phyloP scores from a whole-genome alignment of 2,113 vertebrate species.

The Rhea pennata region DNA sequence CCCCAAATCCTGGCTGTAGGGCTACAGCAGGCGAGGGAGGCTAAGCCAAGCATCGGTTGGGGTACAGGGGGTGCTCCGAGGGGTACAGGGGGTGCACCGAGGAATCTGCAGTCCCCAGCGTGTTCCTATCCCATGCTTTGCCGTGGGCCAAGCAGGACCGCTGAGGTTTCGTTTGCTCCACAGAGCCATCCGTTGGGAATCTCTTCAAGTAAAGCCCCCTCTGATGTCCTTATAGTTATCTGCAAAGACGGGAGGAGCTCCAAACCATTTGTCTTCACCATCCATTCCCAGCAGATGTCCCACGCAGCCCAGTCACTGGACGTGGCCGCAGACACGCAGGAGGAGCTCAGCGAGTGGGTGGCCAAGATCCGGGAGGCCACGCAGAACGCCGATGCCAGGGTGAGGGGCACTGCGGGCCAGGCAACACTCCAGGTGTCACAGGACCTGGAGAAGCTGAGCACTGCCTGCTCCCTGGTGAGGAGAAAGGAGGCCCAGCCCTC shows the following conservation, averaged over 20 bases:
- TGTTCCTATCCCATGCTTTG: background rate
- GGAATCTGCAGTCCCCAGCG: background rate
- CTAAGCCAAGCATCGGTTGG: background rate
- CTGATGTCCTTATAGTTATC: slow-evolving; percentile 77
- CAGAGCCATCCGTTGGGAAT: slow-evolving; percentile 44
- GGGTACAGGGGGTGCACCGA: background rate
- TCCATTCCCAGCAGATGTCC: slow-evolving; percentile 81
- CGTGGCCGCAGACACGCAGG: slow-evolving; percentile 86
- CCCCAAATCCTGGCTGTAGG: background rate
- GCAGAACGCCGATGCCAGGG: slow-evolving; percentile 93
- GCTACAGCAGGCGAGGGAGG: background rate
- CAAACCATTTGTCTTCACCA: slow-evolving; percentile 92
- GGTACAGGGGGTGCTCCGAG: background rate
- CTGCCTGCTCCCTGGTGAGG: background rate
- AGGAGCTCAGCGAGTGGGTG: slow-evolving; percentile 96
- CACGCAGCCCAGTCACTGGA: slow-evolving; percentile 83
- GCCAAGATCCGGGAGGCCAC: slow-evolving; percentile 93
- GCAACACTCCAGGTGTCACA: background rate
- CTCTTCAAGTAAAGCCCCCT: slow-evolving; percentile 78
- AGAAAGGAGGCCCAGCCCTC: background rate
- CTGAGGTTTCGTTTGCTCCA: slow-evolving; percentile 24
- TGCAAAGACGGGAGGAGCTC: slow-evolving; percentile 91
- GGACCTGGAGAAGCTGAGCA: background rate
- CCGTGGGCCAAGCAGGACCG: slow-evolving; percentile 21
- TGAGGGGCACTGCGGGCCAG: slow-evolving; percentile 42